Conservation (phyloP, 2,888 invertebrate species). For the Ochropacha duplaris region DNA sequence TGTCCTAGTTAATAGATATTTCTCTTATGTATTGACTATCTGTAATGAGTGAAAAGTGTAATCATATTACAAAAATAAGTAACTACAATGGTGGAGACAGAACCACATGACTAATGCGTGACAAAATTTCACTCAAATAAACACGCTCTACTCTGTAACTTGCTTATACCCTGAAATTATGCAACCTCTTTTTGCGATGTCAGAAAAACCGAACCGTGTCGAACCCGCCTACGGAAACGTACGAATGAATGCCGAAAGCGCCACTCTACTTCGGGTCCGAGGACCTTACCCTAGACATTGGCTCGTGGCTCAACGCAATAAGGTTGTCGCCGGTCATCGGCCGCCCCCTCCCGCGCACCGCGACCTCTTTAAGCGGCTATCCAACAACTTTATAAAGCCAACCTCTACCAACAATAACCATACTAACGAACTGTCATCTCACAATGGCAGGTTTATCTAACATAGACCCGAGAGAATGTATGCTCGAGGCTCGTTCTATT, state of each 20-base stretch:
- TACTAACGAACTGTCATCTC: constrained; percentile 38
- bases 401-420: constrained; percentile 39
- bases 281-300: constrained; percentile 80
- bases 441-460: constrained; percentile 46
- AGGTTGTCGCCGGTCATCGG: constrained; percentile 76
- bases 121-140: constrained; percentile 16
- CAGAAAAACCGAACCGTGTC: constrained; percentile 55
- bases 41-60: not conserved
- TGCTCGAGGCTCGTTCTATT: constrained; percentile 30
- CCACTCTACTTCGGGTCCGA: constrained; percentile 60
- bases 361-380: constrained; percentile 68
- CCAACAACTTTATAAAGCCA: constrained; percentile 56
- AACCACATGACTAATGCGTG: constrained; percentile 9
- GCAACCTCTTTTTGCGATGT: constrained; percentile 52
- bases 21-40: not conserved
- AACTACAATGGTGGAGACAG: constrained; percentile 7
- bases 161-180: constrained; percentile 39
- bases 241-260: constrained; percentile 42
- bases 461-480: constrained; percentile 40
- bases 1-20: not conserved
- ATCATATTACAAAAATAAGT: not conserved
- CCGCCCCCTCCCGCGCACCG: constrained; percentile 59
- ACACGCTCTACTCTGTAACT: constrained; percentile 12
- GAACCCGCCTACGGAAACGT: constrained; percentile 53
- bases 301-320: constrained; percentile 56